A percentile compares a stretch with the other conserved stretches of the same genome.
Evolutionary conservation across 2,888 invertebrate genomes (phyloP).

Genomic region (Cryptophagus acutangulus): DNA sequence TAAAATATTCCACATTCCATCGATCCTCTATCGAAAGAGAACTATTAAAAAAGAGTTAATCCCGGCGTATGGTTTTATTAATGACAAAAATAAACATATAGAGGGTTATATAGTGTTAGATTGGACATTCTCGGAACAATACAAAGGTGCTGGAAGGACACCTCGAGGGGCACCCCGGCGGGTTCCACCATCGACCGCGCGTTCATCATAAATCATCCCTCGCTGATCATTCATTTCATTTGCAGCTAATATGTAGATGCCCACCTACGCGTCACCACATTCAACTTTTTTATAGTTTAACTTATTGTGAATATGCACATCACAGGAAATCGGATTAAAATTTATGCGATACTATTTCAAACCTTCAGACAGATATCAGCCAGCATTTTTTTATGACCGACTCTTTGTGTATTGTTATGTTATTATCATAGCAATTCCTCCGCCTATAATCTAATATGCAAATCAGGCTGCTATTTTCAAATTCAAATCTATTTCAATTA

Average conservation of each 20-base stretch:
- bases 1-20: no score
- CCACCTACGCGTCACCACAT: neutral
- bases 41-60: no score
- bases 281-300: slow-evolving; percentile 2
- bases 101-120: neutral
- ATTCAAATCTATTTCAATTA: no score
- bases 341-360: slow-evolving; percentile 3
- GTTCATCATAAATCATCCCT: slow-evolving; percentile 24
- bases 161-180: slow-evolving; percentile 16
- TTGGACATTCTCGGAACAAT: slow-evolving; percentile 23
- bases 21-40: no score
- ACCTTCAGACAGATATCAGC: no score
- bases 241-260: neutral
- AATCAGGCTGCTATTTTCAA: no score
- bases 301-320: neutral
- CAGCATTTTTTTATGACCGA: no score
- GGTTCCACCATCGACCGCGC: slow-evolving; percentile 20
- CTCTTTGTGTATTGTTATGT: no score
- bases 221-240: slow-evolving; percentile 18
- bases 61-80: no score
- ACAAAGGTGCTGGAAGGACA: slow-evolving; percentile 19
- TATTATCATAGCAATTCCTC: no score
- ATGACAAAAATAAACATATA: no score
- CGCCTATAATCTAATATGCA: no score
- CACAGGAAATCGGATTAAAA: slow-evolving; percentile 4